Evolutionary conservation across 2,888 invertebrate species (phyloP).

Genomic region (Beris chalybata): DNA sequence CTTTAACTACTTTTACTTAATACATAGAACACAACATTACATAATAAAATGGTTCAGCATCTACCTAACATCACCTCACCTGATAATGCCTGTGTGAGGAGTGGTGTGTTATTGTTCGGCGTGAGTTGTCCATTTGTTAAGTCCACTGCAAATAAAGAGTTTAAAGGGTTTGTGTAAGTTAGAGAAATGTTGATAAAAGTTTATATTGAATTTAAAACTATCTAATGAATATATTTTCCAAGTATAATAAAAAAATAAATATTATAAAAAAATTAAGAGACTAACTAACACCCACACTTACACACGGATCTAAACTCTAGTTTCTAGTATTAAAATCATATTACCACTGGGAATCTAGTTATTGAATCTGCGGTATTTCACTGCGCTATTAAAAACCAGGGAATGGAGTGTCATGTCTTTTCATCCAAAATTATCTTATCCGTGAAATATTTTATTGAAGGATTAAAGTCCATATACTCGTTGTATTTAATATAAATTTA

Average conservation of each 20-base stretch:
- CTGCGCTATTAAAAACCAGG: too few species aligned
- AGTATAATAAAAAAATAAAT: background rate
- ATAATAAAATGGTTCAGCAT: background rate
- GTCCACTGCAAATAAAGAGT: conserved; percentile 73
- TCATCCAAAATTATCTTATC: too few species aligned
- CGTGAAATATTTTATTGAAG: too few species aligned
- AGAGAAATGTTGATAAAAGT: too few species aligned
- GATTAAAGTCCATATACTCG: too few species aligned
- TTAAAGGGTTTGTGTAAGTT: too few species aligned
- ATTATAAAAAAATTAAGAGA: conserved; percentile 26
- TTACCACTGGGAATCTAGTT: too few species aligned
- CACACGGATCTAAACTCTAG: too few species aligned
- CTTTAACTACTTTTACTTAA: background rate
- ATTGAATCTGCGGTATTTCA: too few species aligned
- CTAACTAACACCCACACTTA: background rate
- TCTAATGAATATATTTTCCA: conserved; percentile 2
- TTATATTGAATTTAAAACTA: conserved; percentile 5
- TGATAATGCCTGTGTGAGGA: conserved; percentile 94
- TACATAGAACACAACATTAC: conserved; percentile 9
- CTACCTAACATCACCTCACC: conserved; percentile 63
- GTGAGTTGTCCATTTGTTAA: conserved; percentile 94
- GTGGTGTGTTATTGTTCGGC: conserved; percentile 93
- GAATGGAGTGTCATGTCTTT: too few species aligned
- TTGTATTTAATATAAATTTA: too few species aligned
- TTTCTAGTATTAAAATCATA: too few species aligned